Evolutionary conservation across 2,113 vertebrate species (phyloP).

Genomic region (Tragulus kanchil): DNA sequence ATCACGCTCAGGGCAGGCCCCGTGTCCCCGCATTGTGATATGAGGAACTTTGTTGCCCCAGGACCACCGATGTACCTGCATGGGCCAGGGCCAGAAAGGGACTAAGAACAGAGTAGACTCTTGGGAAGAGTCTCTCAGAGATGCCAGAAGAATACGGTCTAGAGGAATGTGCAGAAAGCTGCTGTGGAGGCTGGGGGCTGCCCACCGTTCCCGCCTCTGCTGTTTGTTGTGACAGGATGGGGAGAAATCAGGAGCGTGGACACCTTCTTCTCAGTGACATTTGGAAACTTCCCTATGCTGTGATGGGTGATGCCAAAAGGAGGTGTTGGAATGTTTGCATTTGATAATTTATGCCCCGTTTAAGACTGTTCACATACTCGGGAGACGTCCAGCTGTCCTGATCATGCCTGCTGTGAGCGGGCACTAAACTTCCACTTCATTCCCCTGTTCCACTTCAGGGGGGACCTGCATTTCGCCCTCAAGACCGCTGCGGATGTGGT

Average conservation of each 20-base stretch:
- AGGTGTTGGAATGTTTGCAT: not conserved
- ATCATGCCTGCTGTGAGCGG: not conserved
- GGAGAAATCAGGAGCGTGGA: not conserved
- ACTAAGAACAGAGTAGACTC: not conserved
- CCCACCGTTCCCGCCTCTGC: not conserved
- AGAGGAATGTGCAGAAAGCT: not conserved
- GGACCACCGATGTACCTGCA: accelerated
- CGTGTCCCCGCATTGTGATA: not conserved
- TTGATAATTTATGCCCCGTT: not conserved
- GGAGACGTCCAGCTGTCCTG: too few species aligned
- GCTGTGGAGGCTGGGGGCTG: too few species aligned
- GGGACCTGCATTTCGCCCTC: not conserved
- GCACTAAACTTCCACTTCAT: accelerated
- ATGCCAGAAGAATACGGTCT: not conserved
- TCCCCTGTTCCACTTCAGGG: not conserved
- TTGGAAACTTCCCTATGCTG: not conserved
- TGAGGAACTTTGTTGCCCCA: too few species aligned
- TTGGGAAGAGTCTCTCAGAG: not conserved
- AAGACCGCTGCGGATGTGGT: accelerated
- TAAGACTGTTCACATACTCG: not conserved
- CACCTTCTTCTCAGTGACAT: not conserved
- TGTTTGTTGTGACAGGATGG: not conserved
- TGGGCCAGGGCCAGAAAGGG: not conserved
- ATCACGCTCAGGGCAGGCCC: accelerated
- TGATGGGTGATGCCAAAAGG: not conserved